A percentile compares a stretch with the other conserved stretches of the same genome.
Conservation (phyloP, 2,888 invertebrate species). For the Leptinotarsa juncta region DNA sequence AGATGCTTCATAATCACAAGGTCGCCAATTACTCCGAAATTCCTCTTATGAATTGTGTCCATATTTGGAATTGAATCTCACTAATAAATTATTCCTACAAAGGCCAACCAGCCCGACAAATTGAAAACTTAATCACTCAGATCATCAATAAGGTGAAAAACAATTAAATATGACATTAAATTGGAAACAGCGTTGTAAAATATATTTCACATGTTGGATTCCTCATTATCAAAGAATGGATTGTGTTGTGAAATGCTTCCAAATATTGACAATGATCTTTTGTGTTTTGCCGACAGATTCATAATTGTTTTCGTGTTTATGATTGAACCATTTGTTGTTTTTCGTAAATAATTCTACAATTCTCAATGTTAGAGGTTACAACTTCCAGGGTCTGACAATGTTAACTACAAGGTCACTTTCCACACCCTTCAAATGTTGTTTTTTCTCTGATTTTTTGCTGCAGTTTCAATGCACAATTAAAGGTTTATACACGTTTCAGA, state of each 20-base stretch:
- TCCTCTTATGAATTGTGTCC: background rate
- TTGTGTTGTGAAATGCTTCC: background rate
- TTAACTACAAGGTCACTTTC: no score
- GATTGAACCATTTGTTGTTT: no score
- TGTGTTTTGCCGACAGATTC: no score
- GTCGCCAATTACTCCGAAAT: background rate
- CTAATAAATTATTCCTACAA: background rate
- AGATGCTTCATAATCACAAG: background rate
- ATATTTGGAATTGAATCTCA: conserved; percentile 3
- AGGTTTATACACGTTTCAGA: no score
- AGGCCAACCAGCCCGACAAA: background rate
- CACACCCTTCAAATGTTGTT: no score
- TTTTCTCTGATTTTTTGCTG: no score
- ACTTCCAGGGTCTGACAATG: no score
- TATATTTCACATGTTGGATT: background rate
- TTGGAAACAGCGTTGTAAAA: background rate
- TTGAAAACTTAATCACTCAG: background rate
- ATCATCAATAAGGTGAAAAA: background rate
- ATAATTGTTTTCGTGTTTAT: no score
- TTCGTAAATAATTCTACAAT: no score
- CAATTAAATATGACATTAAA: conserved; percentile 9
- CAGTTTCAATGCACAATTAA: no score
- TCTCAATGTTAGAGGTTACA: no score
- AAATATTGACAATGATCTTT: background rate
- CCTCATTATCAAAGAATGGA: background rate